These are phyloP conservation scores for Varecia variegata DNA, from an alignment of 2,797 vertebrate species.

Conservation along the genomic window DNA sequence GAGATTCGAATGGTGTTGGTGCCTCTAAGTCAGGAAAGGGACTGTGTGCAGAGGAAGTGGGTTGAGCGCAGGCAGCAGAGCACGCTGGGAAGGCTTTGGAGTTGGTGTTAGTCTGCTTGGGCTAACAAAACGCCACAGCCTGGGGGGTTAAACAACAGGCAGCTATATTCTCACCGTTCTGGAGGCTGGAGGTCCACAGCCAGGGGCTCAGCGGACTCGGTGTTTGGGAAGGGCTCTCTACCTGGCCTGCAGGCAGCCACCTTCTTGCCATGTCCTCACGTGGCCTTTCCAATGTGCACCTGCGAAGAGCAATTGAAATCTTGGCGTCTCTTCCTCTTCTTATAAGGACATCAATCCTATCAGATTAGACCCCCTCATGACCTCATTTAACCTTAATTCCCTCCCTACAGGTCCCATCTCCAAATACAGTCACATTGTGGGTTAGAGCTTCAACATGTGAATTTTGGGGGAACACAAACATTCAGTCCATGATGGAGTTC, in stretches of 20 bases:
- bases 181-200: not conserved
- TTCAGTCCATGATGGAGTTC: not conserved
- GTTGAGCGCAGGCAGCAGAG: not conserved
- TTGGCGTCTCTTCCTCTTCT: not conserved
- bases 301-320: not conserved
- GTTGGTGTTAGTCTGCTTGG: not conserved
- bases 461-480: not conserved
- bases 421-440: not conserved
- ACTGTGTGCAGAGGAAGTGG: too few relatives aligned
- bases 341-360: not conserved
- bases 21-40: not conserved
- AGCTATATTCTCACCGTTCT: not conserved
- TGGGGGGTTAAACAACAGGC: not conserved
- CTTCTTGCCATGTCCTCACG: not conserved
- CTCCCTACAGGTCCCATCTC: not conserved
- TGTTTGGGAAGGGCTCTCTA: not conserved
- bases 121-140: too few relatives aligned
- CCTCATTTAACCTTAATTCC: not conserved
- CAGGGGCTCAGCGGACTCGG: not conserved
- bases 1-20: not conserved
- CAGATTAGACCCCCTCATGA: not conserved
- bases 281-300: not conserved
- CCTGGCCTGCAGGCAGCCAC: not conserved
- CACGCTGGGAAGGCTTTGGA: fast-evolving
- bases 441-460: not conserved